Conservation (phyloP, 2,888 invertebrate genomes). For the Epiblema foenella region DNA sequence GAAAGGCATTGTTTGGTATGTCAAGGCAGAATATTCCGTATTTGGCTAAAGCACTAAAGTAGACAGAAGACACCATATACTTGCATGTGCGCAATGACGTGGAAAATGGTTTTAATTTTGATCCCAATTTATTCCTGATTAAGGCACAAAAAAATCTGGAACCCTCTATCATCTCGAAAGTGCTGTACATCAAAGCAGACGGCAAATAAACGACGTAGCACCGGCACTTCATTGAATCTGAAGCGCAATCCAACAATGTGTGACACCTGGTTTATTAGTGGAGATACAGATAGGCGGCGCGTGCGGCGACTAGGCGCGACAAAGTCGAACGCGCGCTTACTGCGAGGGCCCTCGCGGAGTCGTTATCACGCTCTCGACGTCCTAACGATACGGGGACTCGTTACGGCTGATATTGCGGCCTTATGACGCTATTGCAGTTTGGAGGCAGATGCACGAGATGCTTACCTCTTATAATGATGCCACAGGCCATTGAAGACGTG, state of each 20-base stretch:
- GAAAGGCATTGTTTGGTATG: background rate
- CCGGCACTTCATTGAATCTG: constrained; percentile 29
- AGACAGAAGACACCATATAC: background rate
- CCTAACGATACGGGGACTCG: constrained; percentile 44
- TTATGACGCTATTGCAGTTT: background rate
- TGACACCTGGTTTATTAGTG: constrained; percentile 37
- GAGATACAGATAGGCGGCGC: constrained; percentile 32
- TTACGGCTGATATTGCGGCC: constrained; percentile 36
- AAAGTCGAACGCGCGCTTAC: constrained; percentile 52
- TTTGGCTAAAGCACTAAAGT: background rate
- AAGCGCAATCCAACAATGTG: constrained; percentile 34
- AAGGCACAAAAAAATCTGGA: background rate
- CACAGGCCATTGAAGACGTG: background rate
- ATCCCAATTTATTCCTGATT: background rate
- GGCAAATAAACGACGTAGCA: constrained; percentile 39
- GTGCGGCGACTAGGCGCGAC: constrained; percentile 30
- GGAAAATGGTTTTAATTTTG: background rate
- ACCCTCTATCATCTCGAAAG: background rate
- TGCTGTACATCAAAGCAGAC: constrained; percentile 15
- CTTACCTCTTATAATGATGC: constrained; percentile 27
- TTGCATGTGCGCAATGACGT: background rate
- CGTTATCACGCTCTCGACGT: constrained; percentile 58
- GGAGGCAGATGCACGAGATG: background rate
- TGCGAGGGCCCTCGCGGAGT: constrained; percentile 51
- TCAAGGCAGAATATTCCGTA: background rate